Evolutionary conservation across 2,888 invertebrate species (phyloP), one percentile per base, ranked within the genome.

Genomic region (Epirrita christyi): DNA sequence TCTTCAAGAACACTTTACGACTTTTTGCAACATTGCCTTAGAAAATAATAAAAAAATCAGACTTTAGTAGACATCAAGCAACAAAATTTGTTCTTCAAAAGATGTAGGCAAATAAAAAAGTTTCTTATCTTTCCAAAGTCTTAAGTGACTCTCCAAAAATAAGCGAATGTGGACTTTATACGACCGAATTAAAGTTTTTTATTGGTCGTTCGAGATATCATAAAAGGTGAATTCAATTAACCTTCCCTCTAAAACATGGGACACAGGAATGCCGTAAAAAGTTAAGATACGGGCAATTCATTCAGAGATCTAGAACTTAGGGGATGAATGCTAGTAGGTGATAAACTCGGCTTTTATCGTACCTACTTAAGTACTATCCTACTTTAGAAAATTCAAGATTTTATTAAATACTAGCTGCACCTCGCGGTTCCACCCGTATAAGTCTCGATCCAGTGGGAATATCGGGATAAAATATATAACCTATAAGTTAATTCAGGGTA

Each of bases 221-320:
- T 75, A 75, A 78, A 76, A 75, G 71, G 75, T 71, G 70, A 72
- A 78, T 73, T 77, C 75, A 78, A 78, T 78, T 78, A 77, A 71
- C 71, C 67, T 72, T 61, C 59, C 53, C 56, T 61, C 58, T 61
- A 64, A 69, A 64, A 66, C 61, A 60, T 58, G 65, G 55, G 59
- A 63, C 64, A 52, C 60, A 64, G 62, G 62, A 64, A 67, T 59
- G 65, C 65, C 52, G 61, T 76, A 78, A 76, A 76, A 72, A 75
- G 65, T 53, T 63, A 58, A 68, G 71, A 71, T 68, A 71, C 66
- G 67, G 62, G 66, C 69, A 70, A 72, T 73, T 71, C 67, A 64
- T 69, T 71, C 66, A 65, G 64, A 60, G 59, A 60, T 63, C 68
- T 70, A 64, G 70, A 65, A 62, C 51, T 61, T 59, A 58, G 59